Conservation (phyloP, 2,888 invertebrate species). For the Venusia cambrica region DNA sequence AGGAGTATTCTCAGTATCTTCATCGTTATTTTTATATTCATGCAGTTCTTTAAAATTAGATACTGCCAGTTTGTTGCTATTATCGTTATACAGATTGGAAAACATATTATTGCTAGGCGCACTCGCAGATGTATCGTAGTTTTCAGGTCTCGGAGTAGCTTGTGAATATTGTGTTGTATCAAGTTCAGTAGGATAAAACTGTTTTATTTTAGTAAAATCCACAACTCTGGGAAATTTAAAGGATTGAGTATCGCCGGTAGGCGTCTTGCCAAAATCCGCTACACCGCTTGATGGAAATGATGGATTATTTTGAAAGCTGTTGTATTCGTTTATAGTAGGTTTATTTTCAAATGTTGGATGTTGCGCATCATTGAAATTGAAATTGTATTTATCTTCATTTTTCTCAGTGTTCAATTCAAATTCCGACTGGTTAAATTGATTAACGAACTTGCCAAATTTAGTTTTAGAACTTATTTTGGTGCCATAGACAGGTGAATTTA, state of each 20-base stretch:
- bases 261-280: constrained; percentile 42
- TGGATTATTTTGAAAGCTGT: constrained; percentile 41
- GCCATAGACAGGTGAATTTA: constrained; percentile 58
- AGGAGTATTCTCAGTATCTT: constrained; percentile 38
- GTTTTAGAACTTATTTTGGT: constrained; percentile 57
- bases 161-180: constrained; percentile 51
- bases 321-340: constrained; percentile 40
- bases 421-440: constrained; percentile 49
- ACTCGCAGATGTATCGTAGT: constrained; percentile 36
- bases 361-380: constrained; percentile 37
- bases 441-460: constrained; percentile 43
- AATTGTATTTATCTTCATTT: constrained; percentile 39
- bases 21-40: constrained; percentile 40
- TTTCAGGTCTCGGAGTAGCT: constrained; percentile 38
- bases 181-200: constrained; percentile 48
- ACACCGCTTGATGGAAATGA: constrained; percentile 40
- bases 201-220: constrained; percentile 62
- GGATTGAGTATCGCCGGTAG: constrained; percentile 34
- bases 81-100: constrained; percentile 37
- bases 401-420: constrained; percentile 43
- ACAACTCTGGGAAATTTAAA: constrained; percentile 61
- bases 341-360: constrained; percentile 43
- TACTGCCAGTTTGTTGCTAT: constrained; percentile 36
- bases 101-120: constrained; percentile 37
- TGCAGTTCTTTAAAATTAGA: constrained; percentile 34